Percentiles rank a stretch among this genome's conserved stretches.
Conservation (phyloP, 2,888 invertebrate genomes). For the Hesperia comma region DNA sequence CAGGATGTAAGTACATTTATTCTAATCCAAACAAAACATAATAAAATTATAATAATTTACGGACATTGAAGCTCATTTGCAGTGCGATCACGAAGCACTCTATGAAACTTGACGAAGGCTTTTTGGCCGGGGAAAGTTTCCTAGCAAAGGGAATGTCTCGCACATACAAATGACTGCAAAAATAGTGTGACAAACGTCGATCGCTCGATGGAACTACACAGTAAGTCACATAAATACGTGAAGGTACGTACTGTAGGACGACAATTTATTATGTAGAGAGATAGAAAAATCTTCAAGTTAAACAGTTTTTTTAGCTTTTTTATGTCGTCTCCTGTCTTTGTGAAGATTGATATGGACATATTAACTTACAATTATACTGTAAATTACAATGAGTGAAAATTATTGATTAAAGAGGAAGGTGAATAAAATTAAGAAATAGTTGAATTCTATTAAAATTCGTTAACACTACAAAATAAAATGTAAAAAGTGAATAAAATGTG, state of each 20-base stretch:
- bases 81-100: slow-evolving; percentile 76
- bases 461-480: too few relatives aligned
- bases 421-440: too few relatives aligned
- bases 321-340: too few relatives aligned
- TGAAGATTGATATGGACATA: too few relatives aligned
- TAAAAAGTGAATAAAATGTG: too few relatives aligned
- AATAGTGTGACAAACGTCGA: slow-evolving; percentile 42
- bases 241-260: not conserved
- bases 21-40: slow-evolving; percentile 28
- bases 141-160: slow-evolving; percentile 57
- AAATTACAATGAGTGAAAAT: too few relatives aligned
- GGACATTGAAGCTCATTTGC: slow-evolving; percentile 54
- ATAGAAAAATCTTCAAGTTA: too few relatives aligned
- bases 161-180: slow-evolving; percentile 72
- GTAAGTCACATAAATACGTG: slow-evolving; percentile 13
- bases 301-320: too few relatives aligned
- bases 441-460: too few relatives aligned
- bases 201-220: slow-evolving; percentile 26
- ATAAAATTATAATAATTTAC: slow-evolving; percentile 47
- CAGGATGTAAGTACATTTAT: not conserved
- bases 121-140: slow-evolving; percentile 73
- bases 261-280: too few relatives aligned
- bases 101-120: slow-evolving; percentile 79
- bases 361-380: too few relatives aligned
- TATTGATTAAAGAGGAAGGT: too few relatives aligned